Evolutionary conservation across 2,797 vertebrate genomes (phyloP).

Genomic region (Etheostoma nigrum): DNA sequence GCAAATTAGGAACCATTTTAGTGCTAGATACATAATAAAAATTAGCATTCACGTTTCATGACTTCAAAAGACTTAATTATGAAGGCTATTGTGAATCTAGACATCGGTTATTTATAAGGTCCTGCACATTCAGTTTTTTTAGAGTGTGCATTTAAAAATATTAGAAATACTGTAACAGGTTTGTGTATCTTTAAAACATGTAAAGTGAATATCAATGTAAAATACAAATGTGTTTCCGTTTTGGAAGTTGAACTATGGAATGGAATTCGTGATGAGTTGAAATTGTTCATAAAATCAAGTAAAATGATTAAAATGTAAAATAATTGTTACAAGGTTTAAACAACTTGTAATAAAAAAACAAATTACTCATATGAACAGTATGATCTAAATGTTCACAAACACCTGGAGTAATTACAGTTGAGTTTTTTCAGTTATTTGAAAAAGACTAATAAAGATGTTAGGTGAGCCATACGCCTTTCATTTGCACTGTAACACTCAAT

Average conservation of each 20-base stretch:
- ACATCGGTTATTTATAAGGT: too few relatives aligned
- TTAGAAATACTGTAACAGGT: too few relatives aligned
- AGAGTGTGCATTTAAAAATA: too few relatives aligned
- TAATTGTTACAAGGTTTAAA: conserved; percentile 4
- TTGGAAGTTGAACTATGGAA: too few relatives aligned
- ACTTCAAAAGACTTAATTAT: background rate
- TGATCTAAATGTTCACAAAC: background rate
- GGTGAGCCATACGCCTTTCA: background rate
- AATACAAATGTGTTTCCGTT: too few relatives aligned
- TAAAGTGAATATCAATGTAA: too few relatives aligned
- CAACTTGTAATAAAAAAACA: conserved; percentile 18
- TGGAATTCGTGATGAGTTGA: too few relatives aligned
- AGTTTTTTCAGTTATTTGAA: background rate
- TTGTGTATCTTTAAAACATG: too few relatives aligned
- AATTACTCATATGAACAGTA: conserved; percentile 11
- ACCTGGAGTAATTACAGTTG: background rate
- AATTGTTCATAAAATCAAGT: too few relatives aligned
- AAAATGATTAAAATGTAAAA: too few relatives aligned
- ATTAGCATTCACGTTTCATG: background rate
- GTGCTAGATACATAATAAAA: background rate
- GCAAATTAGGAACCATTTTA: background rate
- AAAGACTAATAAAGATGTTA: background rate
- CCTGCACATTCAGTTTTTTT: too few relatives aligned
- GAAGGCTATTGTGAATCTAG: too few relatives aligned
- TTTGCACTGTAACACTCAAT: background rate